Conservation (phyloP, 2,888 invertebrate genomes). For the Platycheirus albimanus region DNA sequence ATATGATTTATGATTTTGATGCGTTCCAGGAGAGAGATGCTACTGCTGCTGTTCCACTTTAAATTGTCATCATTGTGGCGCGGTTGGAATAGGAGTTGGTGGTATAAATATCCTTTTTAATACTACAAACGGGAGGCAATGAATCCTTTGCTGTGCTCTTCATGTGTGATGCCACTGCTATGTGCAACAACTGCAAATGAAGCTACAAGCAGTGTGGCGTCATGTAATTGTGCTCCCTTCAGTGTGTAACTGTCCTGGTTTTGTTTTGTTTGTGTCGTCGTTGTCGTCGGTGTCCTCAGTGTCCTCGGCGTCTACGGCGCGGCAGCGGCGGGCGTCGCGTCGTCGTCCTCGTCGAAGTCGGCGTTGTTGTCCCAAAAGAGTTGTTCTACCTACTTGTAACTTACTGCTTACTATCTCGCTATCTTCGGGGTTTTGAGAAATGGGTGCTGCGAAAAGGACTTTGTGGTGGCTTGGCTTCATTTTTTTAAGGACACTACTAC, state of each 20-base stretch:
- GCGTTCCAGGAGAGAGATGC: constrained; percentile 59
- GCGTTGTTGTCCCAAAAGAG: constrained; percentile 18
- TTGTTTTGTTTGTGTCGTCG: constrained; percentile 44
- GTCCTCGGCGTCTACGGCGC: not conserved
- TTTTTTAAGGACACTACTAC: constrained; percentile 41
- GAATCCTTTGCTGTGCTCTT: constrained; percentile 54
- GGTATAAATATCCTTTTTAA: not conserved
- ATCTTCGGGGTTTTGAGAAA: constrained; percentile 38
- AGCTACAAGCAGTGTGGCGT: constrained; percentile 65
- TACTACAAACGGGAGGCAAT: constrained; percentile 12
- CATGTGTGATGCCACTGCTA: constrained; percentile 20
- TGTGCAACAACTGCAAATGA: constrained; percentile 73
- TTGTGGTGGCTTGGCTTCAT: constrained; percentile 44
- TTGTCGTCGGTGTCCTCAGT: not conserved
- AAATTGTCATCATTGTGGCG: constrained; percentile 70
- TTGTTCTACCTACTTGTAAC: constrained; percentile 26
- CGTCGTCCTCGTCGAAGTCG: not conserved
- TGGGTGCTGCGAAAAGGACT: constrained; percentile 50
- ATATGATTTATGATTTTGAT: constrained; percentile 73
- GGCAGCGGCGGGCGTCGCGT: too few species aligned
- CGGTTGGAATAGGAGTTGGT: not conserved
- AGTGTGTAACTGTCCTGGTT: constrained; percentile 67
- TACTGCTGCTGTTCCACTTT: constrained; percentile 68
- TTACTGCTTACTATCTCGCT: constrained; percentile 11
- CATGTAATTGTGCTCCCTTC: constrained; percentile 63